phyloP scores from a whole-genome alignment of 2,113 vertebrate genomes.

The human (Homo sapiens) region DNA sequence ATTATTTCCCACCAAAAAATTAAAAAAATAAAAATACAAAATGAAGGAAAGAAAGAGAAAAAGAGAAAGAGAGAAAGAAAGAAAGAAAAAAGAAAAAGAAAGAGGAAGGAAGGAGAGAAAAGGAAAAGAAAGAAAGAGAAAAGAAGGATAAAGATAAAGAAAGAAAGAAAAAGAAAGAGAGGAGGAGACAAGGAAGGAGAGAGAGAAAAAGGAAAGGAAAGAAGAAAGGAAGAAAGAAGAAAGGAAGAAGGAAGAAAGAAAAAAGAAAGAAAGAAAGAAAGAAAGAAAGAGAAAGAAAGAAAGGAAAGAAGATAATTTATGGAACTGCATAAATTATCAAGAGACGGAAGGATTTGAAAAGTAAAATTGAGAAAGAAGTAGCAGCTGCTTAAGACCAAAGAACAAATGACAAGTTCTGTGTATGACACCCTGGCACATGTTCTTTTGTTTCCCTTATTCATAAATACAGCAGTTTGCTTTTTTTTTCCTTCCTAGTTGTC shows the following conservation, averaged over 20 bases:
- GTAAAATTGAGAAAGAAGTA: not conserved
- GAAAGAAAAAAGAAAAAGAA: accelerated
- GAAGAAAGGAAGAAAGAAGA: not conserved
- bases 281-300: too few species aligned
- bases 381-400: not conserved
- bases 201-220: not conserved
- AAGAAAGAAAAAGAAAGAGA: accelerated
- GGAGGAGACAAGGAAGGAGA: not conserved
- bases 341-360: not conserved
- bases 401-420: not conserved
- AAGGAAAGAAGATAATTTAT: not conserved
- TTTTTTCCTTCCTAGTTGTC: not conserved
- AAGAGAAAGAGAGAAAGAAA: too few species aligned
- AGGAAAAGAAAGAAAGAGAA: too few species aligned
- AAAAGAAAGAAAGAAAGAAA: not conserved
- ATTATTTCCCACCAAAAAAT: not conserved
- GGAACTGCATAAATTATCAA: not conserved
- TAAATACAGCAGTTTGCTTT: not conserved
- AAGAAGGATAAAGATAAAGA: too few species aligned
- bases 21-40: too few species aligned
- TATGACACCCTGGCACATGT: not conserved
- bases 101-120: accelerated
- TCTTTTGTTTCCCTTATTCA: not conserved
- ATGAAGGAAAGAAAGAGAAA: too few species aligned
- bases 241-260: too few species aligned